Base-by-base conservation (phyloP, 2,113 vertebrate genomes). In the Vulpes ferrilata region DNA sequence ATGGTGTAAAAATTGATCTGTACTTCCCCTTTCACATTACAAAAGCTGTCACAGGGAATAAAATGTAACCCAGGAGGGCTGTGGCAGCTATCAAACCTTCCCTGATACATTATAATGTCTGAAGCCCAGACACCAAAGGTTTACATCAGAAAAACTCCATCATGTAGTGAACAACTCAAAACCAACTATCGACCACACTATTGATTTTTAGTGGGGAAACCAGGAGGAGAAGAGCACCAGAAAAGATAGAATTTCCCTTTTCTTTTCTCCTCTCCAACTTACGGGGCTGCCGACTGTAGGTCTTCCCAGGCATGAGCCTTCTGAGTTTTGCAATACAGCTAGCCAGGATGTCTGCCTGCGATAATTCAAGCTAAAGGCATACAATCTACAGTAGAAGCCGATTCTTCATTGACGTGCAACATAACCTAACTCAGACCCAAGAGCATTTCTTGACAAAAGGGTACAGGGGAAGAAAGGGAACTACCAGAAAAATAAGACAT, bases 271-370 rank as follows among this genome's bases (percentile, higher is more conserved):
- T 91, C 6, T 53, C 96, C 98, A 98, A 98, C 97, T 98, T 97
- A 97, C 94, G 81, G 64, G 96, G 96, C 98, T 98, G 98, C 98
- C 98, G 98, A 98, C 97, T 96, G 96, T 51, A 27, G 98, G 98
- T 97, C 98, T 98, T 98, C 97, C 96, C 97, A 96, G 98, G 96
- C 98, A 97, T 51, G 97, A 98, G 98, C 91, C 98, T 98, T 98
- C 96, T 94, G 97, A 98, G 98, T 96, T 98, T 98, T 98, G 98
- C 98, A 73, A 88, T 98, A 98, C 98, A 98, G 97, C 98, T 96
- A 98, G 98, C 98, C 99, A 99, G 99, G 98, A 99, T 99, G 98
- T 99, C 98, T 99, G 98, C 97, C 98, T 95, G 98, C 99, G 99
- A 99, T 99, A 99, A 99, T 98, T 99, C 98, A 98, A 98, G 98